phyloP scores from a whole-genome alignment of 2,797 vertebrate species.

The Borostomias antarcticus region DNA sequence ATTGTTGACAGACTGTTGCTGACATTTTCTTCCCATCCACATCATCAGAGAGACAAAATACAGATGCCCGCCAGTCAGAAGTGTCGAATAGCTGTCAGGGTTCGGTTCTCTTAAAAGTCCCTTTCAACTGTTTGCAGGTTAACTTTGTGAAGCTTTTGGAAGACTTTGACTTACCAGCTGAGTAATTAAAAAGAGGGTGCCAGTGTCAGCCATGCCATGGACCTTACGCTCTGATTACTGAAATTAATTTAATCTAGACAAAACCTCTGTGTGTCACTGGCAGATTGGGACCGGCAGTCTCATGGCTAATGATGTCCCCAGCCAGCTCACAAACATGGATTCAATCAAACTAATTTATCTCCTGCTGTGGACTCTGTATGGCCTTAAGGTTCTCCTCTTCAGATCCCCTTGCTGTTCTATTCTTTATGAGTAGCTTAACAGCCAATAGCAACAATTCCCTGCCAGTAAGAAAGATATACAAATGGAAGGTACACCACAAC shows the following conservation, averaged over 20 bases:
- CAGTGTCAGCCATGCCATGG: conserved; percentile 12
- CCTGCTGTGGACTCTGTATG: conserved; percentile 7
- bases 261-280: conserved; percentile 33
- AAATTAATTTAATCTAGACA: conserved; percentile 45
- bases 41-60: conserved; percentile 22
- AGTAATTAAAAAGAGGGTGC: conserved; percentile 35
- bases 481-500: background rate
- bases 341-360: conserved; percentile 36
- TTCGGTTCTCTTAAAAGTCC: background rate
- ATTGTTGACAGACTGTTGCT: too few species aligned
- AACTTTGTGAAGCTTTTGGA: background rate
- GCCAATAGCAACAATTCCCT: background rate
- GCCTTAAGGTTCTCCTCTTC: background rate
- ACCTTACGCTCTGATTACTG: conserved; percentile 36
- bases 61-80: conserved; percentile 19
- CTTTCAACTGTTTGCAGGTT: background rate
- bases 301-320: conserved; percentile 23
- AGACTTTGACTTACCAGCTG: background rate
- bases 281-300: conserved; percentile 33
- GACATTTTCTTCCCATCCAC: background rate
- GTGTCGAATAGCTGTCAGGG: conserved; percentile 8
- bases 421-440: background rate
- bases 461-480: background rate
- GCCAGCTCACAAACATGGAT: conserved; percentile 29
- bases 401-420: background rate